A percentile compares a stretch with the other conserved stretches of the same genome.
phyloP scores from a whole-genome alignment of 2,888 invertebrate species.

The Isotomurus palustris region DNA sequence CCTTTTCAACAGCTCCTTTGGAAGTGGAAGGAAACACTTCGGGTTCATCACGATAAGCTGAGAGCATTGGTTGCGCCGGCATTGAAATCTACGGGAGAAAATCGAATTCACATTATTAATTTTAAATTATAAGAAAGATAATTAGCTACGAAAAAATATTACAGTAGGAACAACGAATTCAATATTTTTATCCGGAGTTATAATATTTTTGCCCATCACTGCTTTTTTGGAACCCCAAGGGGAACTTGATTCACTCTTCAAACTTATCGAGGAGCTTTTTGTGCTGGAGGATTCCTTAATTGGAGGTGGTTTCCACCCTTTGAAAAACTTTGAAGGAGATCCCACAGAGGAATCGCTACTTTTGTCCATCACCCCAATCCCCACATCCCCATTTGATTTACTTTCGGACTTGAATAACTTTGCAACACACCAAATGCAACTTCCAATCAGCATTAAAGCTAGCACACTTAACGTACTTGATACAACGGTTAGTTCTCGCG shows the following conservation, averaged over 20 bases:
- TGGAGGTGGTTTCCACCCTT: conserved; percentile 2
- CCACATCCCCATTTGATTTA: no score
- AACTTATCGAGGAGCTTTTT: no score
- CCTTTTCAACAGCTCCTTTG: neutral
- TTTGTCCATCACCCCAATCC: no score
- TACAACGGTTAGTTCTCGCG: conserved; percentile 25
- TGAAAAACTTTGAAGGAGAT: no score
- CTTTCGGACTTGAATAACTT: conserved; percentile 7
- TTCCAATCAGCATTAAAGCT: conserved; percentile 25
- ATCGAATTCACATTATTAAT: neutral
- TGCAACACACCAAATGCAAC: conserved; percentile 33
- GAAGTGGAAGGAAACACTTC: conserved; percentile 21
- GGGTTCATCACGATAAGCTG: conserved; percentile 3
- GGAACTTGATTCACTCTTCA: no score
- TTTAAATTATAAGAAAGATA: neutral
- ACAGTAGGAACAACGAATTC: conserved; percentile 45
- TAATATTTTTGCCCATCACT: conserved; percentile 38
- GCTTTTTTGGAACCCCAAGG: neutral
- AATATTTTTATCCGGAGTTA: conserved; percentile 42
- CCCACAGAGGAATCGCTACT: no score
- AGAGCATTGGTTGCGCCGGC: conserved; percentile 23
- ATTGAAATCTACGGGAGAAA: conserved; percentile 18
- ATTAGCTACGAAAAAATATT: no score
- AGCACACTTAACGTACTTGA: conserved; percentile 35
- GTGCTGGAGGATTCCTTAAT: neutral